Conservation (phyloP, 2,113 vertebrate species). For the Tichodroma muraria region DNA sequence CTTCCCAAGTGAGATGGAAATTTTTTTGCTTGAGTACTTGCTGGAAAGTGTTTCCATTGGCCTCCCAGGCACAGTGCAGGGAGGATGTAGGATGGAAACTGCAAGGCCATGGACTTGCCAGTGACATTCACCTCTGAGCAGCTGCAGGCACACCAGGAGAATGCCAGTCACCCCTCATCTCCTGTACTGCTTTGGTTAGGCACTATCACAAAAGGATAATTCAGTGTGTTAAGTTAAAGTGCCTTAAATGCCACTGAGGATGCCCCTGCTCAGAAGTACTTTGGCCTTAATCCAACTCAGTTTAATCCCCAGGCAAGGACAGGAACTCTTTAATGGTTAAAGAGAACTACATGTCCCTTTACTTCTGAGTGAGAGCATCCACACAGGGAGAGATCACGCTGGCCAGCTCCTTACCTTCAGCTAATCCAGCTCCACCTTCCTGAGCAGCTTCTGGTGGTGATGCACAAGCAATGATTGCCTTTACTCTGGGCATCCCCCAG, state of each 20-base stretch:
- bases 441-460: background rate
- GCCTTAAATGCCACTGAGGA: constrained; percentile 17
- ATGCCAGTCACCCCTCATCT: background rate
- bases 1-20: background rate
- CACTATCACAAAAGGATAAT: background rate
- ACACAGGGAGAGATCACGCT: fast-evolving
- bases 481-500: background rate
- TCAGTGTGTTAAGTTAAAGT: background rate
- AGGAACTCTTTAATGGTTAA: constrained; percentile 26
- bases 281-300: background rate
- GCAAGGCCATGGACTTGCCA: background rate
- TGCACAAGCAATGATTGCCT: background rate
- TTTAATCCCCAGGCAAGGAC: constrained; percentile 10
- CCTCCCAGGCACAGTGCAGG: background rate
- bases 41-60: background rate
- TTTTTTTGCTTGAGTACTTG: background rate
- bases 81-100: background rate
- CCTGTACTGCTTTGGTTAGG: background rate
- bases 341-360: background rate
- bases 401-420: background rate
- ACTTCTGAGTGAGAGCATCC: background rate
- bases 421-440: background rate
- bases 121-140: background rate
- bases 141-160: background rate
- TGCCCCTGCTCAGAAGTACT: background rate